Evolutionary conservation across 2,797 vertebrate species (phyloP).

Genomic region (Morelia viridis): DNA sequence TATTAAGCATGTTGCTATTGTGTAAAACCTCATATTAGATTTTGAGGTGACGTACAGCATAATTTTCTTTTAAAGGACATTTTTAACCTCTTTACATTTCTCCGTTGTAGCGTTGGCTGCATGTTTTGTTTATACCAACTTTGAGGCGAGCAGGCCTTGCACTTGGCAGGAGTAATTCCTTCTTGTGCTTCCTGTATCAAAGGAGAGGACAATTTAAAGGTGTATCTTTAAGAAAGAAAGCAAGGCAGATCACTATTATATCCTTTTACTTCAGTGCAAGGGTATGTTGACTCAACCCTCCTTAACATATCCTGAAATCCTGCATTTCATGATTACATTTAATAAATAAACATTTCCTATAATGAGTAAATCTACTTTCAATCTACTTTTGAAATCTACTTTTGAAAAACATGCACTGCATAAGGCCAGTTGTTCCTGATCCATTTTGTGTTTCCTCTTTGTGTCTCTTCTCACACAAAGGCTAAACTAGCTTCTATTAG

Average conservation of each 20-base stretch:
- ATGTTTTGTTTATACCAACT: conserved; percentile 69
- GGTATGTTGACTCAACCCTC: conserved; percentile 19
- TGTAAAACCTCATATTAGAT: conserved; percentile 79
- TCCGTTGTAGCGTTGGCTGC: conserved; percentile 69
- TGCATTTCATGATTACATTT: background rate
- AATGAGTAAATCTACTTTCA: background rate
- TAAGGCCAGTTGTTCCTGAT: background rate
- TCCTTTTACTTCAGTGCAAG: conserved; percentile 57
- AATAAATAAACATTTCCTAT: background rate
- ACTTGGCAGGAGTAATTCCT: conserved; percentile 49
- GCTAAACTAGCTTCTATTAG: background rate
- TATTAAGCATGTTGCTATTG: conserved; percentile 77
- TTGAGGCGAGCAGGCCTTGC: conserved; percentile 44
- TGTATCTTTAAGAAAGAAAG: conserved; percentile 60
- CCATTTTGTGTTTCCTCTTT: background rate
- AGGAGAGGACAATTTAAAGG: conserved; percentile 64
- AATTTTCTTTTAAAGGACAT: conserved; percentile 72
- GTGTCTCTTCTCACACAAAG: background rate
- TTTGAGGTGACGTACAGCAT: conserved; percentile 78
- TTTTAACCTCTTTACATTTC: conserved; percentile 72
- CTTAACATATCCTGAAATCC: conserved; percentile 48
- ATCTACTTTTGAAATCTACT: background rate
- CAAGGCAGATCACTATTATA: conserved; percentile 27
- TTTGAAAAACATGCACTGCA: too few species aligned
- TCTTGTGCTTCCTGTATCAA: conserved; percentile 54